Conservation (phyloP, 2,797 vertebrate species). For the Holocentrus rufus region DNA sequence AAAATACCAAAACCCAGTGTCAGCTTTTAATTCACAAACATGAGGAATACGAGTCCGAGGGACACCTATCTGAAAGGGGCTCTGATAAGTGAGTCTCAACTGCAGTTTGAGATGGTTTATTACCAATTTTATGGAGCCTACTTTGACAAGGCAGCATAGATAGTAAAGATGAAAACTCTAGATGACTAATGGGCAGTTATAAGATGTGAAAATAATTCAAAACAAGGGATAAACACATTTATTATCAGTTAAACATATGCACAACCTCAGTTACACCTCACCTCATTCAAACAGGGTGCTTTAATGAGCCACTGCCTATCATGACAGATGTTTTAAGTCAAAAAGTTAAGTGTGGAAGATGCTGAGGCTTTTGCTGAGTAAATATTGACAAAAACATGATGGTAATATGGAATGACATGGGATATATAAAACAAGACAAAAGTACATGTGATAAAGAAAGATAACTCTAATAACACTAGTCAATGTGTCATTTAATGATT, state of each 20-base stretch:
- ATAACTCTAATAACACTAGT: constrained; percentile 26
- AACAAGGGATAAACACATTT: constrained; percentile 59
- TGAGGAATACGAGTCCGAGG: not conserved
- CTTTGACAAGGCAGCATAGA: too few species aligned
- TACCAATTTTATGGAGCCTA: not conserved
- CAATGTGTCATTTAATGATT: constrained; percentile 60
- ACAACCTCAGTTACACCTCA: constrained; percentile 41
- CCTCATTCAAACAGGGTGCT: constrained; percentile 1
- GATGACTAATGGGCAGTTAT: too few species aligned
- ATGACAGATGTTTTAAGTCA: not conserved
- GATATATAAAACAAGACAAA: constrained; percentile 33
- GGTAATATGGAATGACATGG: constrained; percentile 12
- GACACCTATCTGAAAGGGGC: not conserved
- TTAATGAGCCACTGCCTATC: constrained; percentile 2
- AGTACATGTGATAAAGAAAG: constrained; percentile 33
- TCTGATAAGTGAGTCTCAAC: not conserved
- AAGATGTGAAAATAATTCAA: not conserved
- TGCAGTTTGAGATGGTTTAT: not conserved
- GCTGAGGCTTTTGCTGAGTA: constrained; percentile 27
- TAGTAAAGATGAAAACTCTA: too few species aligned
- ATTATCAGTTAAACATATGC: constrained; percentile 61
- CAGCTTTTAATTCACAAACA: too few species aligned
- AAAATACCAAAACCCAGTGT: too few species aligned
- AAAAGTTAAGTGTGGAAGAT: constrained; percentile 31
- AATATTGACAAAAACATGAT: constrained; percentile 44